Percentiles rank a stretch among this genome's conserved stretches.
Evolutionary conservation across 2,113 vertebrate species (phyloP).

Genomic region (Indri indri): DNA sequence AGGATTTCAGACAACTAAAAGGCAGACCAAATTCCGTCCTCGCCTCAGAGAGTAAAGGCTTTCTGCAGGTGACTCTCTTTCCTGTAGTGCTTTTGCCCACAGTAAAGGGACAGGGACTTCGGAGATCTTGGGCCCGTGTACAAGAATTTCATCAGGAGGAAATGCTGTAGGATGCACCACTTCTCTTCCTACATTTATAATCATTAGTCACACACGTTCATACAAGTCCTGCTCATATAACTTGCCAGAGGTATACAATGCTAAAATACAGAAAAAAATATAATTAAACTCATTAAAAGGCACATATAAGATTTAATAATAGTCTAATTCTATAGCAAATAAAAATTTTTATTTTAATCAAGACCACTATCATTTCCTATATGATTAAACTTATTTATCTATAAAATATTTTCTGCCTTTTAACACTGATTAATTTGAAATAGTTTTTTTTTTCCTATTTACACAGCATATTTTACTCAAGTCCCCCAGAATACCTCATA

Average conservation of each 20-base stretch:
- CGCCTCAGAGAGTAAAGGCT: neutral
- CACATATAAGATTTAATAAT: neutral
- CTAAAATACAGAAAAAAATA: neutral
- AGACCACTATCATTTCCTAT: neutral
- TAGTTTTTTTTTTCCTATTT: neutral
- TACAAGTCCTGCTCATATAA: neutral
- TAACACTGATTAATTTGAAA: neutral
- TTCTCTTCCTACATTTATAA: neutral
- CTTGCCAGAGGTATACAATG: neutral
- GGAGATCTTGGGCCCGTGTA: neutral
- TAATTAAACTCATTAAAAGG: neutral
- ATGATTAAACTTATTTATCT: neutral
- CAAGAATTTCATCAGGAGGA: neutral
- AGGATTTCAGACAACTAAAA: neutral
- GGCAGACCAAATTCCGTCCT: neutral
- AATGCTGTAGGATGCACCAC: neutral
- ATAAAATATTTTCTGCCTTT: neutral
- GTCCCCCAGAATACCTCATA: neutral
- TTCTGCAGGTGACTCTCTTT: neutral
- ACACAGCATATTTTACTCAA: neutral
- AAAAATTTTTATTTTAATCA: conserved; percentile 19
- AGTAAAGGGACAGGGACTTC: neutral
- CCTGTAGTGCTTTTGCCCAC: neutral
- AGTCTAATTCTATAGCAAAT: neutral
- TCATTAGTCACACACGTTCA: neutral